Percentiles rank a stretch among this genome's conserved stretches.
Evolutionary conservation across 2,113 vertebrate species (phyloP).

Genomic region (Charina bottae): DNA sequence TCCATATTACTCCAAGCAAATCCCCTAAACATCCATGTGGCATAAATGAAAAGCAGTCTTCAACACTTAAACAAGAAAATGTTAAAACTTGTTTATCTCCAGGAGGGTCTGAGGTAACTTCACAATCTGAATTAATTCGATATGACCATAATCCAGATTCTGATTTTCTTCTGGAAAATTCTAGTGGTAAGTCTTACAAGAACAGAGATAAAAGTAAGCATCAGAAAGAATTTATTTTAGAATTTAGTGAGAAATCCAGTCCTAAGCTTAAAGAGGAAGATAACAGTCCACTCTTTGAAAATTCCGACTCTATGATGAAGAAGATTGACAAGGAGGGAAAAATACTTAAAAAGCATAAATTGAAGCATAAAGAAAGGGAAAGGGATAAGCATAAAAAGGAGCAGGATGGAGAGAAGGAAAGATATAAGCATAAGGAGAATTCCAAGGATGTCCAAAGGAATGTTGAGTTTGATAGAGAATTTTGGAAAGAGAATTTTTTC

Average conservation of each 20-base stretch:
- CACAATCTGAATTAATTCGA: constrained; percentile 82
- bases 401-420: constrained; percentile 87
- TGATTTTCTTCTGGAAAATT: constrained; percentile 89
- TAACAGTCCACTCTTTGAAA: constrained; percentile 81
- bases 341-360: constrained; percentile 94
- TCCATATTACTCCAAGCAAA: constrained; percentile 90
- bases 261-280: constrained; percentile 86
- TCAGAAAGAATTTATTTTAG: constrained; percentile 86
- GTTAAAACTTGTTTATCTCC: constrained; percentile 87
- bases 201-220: constrained; percentile 97
- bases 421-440: constrained; percentile 85
- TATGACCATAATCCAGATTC: constrained; percentile 88
- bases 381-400: constrained; percentile 94
- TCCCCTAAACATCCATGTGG: constrained; percentile 91
- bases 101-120: constrained; percentile 79
- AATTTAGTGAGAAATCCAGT: constrained; percentile 83
- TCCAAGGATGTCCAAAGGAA: constrained; percentile 89
- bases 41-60: constrained; percentile 88
- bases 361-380: constrained; percentile 92
- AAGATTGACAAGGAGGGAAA: constrained; percentile 93
- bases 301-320: constrained; percentile 81
- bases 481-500: constrained; percentile 99
- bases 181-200: constrained; percentile 90
- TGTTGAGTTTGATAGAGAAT: constrained; percentile 97
- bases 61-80: constrained; percentile 93